Evolutionary conservation across 2,113 vertebrate genomes (phyloP).

Genomic region (Rhegmatorhina hoffmannsi): DNA sequence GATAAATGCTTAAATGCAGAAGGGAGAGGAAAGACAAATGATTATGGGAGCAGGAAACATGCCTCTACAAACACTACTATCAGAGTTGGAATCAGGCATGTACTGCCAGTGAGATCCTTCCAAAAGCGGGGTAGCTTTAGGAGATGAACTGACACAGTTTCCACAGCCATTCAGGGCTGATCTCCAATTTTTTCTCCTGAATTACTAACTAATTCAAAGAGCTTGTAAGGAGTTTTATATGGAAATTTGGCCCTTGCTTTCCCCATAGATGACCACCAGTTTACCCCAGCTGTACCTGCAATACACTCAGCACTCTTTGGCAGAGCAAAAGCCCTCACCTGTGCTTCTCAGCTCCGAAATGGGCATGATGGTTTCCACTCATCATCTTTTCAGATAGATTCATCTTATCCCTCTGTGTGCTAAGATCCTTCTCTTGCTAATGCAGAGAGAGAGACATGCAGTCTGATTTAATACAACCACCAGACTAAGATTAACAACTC

Average conservation of each 20-base stretch:
- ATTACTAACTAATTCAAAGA: background rate
- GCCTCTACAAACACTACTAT: background rate
- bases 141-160: background rate
- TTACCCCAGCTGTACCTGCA: background rate
- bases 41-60: background rate
- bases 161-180: background rate
- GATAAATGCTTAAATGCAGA: background rate
- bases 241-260: background rate
- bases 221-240: background rate
- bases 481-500: background rate
- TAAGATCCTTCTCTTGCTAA: background rate
- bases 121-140: background rate
- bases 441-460: background rate
- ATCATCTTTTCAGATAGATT: background rate
- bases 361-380: rapidly evolving
- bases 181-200: background rate
- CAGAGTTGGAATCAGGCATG: background rate
- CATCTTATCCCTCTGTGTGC: background rate
- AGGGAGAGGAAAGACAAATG: background rate
- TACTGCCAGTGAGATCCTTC: background rate
- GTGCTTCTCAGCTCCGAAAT: background rate
- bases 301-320: background rate
- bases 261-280: background rate
- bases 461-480: background rate
- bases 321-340: background rate